Evolutionary conservation across 2,888 invertebrate genomes (phyloP).

Genomic region (Loripinus fragilis): DNA sequence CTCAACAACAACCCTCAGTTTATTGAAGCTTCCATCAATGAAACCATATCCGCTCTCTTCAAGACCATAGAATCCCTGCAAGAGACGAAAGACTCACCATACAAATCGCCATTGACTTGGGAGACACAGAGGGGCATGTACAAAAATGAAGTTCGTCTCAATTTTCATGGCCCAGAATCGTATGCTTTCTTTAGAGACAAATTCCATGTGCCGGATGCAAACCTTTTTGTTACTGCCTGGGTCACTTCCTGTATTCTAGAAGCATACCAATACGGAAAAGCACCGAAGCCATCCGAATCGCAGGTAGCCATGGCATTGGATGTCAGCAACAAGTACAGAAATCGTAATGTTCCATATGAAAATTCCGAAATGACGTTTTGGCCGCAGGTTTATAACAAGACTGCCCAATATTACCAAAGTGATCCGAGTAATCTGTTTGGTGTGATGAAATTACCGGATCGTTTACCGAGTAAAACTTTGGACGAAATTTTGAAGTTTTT

Average conservation of each 20-base stretch:
- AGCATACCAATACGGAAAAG: constrained; percentile 54
- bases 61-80: neutral
- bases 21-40: neutral
- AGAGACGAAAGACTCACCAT: neutral
- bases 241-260: constrained; percentile 62
- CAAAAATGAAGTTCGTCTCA: constrained; percentile 68
- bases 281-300: constrained; percentile 50
- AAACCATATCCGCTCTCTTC: neutral
- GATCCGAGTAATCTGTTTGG: constrained; percentile 63
- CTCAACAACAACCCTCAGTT: neutral
- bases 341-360: constrained; percentile 63
- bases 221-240: constrained; percentile 71
- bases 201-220: constrained; percentile 64
- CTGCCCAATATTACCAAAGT: constrained; percentile 60
- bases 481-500: constrained; percentile 66
- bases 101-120: constrained; percentile 57
- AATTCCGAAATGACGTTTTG: constrained; percentile 73
- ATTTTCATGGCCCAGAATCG: constrained; percentile 68
- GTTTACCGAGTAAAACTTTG: constrained; percentile 57
- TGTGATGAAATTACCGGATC: constrained; percentile 59
- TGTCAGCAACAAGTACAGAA: constrained; percentile 59
- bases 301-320: constrained; percentile 55
- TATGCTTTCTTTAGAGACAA: constrained; percentile 57
- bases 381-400: constrained; percentile 67
- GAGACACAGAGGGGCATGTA: constrained; percentile 67